These are phyloP conservation scores for Drosophila borealis DNA, from an alignment of 2,888 invertebrate species.

Conservation along the genomic window DNA sequence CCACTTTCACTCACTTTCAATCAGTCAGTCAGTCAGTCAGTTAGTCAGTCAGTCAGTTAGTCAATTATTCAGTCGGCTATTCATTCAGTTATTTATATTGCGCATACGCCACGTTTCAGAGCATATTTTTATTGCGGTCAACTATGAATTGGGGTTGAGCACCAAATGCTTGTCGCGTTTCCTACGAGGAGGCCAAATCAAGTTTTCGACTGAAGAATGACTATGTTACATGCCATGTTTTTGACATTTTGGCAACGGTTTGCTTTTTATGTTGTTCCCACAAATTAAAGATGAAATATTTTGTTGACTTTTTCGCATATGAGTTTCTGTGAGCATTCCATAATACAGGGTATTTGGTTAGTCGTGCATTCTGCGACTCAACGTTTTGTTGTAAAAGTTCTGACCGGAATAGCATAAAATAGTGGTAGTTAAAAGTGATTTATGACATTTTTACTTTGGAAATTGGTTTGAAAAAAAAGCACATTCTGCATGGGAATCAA, in stretches of 20 bases:
- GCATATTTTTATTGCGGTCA: constrained; percentile 72
- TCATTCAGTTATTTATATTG: constrained; percentile 76
- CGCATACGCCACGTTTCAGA: constrained; percentile 70
- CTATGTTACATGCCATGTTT: constrained; percentile 1
- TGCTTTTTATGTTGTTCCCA: background rate
- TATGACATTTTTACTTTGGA: constrained; percentile 34
- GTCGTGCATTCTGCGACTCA: background rate
- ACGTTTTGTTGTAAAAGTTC: constrained; percentile 13
- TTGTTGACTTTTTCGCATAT: background rate
- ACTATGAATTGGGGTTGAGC: constrained; percentile 55
- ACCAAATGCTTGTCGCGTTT: constrained; percentile 47
- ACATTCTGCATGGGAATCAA: constrained; percentile 8
- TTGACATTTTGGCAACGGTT: background rate
- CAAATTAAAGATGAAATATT: background rate
- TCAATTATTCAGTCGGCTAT: constrained; percentile 35
- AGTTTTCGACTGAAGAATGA: background rate
- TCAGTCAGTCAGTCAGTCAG: constrained; percentile 14
- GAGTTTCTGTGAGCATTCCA: background rate
- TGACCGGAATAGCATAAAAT: constrained; percentile 24
- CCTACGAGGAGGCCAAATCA: constrained; percentile 5
- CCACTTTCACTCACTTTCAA: constrained; percentile 53
- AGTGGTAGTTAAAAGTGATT: constrained; percentile 37
- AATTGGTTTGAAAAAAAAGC: constrained; percentile 10
- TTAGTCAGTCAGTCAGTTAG: constrained; percentile 12
- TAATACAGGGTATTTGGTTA: constrained; percentile 5